phyloP scores from a whole-genome alignment of 2,797 vertebrate species.

The Melanotaenia maccullochi region DNA sequence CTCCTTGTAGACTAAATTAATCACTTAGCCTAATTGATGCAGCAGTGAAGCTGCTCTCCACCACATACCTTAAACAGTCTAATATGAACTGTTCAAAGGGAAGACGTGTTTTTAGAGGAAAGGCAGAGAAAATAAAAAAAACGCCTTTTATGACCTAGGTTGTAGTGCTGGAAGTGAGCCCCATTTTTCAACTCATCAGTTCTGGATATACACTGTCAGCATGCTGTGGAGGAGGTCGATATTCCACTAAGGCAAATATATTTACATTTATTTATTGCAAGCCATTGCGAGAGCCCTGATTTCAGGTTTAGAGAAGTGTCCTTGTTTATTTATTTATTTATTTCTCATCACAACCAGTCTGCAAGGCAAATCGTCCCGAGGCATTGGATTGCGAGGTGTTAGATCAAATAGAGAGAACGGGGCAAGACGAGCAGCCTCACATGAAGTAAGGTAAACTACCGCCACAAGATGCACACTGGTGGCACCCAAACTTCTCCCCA shows the following conservation, averaged over 20 bases:
- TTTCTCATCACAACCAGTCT: neutral
- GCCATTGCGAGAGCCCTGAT: constrained; percentile 28
- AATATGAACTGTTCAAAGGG: neutral
- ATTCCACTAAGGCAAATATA: constrained; percentile 45
- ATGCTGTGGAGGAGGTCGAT: constrained; percentile 52
- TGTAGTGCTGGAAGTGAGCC: constrained; percentile 43
- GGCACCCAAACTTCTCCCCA: constrained; percentile 23
- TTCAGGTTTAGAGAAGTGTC: constrained; percentile 13
- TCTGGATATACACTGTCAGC: constrained; percentile 55
- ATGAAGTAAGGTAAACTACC: constrained; percentile 43
- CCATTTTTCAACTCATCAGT: constrained; percentile 42
- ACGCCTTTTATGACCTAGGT: constrained; percentile 18
- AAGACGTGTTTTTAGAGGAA: constrained; percentile 5
- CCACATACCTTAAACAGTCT: constrained; percentile 4
- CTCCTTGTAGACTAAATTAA: neutral
- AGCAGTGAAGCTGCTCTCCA: constrained; percentile 2
- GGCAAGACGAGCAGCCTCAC: constrained; percentile 12
- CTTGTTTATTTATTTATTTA: too few relatives aligned
- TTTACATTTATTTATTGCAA: constrained; percentile 59
- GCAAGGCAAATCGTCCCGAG: neutral
- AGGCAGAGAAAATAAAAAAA: constrained; percentile 12
- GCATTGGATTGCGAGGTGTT: constrained; percentile 30
- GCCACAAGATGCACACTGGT: neutral
- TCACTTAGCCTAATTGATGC: neutral
- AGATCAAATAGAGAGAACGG: constrained; percentile 31